Base-by-base conservation (phyloP, 1,140 invertebrate genomes). In the Zaprionus ghesquierei region DNA sequence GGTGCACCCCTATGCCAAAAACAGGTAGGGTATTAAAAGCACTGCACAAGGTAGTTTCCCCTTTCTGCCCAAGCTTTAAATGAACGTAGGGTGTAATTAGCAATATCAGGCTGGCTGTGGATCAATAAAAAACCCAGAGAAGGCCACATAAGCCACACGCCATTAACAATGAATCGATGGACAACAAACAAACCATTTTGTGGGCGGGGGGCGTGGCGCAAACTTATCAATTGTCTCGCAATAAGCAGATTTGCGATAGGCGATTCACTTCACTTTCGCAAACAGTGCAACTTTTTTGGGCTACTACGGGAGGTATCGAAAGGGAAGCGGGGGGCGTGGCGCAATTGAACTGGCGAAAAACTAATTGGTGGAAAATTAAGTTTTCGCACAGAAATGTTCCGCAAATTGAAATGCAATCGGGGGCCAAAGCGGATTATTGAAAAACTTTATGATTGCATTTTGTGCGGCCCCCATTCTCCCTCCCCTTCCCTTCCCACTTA, bases 401-500 rank as follows among this genome's bases (percentile, higher is more conserved):
- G 82, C 84, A 87, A 87, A 87, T 87, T 87, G 84, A 84, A 87
- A 89, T 89, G 84, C 84, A 87, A 89, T 87, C 82, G 82, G 68
- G 84, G 84, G 27, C 79, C 79, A 87, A 87, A 87, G 84, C 84
- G 84, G 84, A 87, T 87, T 87, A 87, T 84, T 77, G 79, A 89
- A 87, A 87, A 87, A 87, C 84, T 87, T 87, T 81, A 89, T 87
- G 84, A 87, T 87, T 87, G 84, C 89, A 89, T 87, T 89, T 81
- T 80, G 82, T 63, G 31, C 54, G 9, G n/a, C n/a, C n/a, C n/a
- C n/a, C n/a, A n/a, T n/a, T n/a, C n/a, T 27, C 54, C 15, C 2
- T 25, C 1, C 20, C 9, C 35, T 31, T n/a, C 78, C n/a, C n/a
- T n/a, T n/a, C n/a, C n/a, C n/a, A 71, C 76, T 84, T 78, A 86